phyloP scores from a whole-genome alignment of 2,113 vertebrate genomes.

The Antigone vipio region DNA sequence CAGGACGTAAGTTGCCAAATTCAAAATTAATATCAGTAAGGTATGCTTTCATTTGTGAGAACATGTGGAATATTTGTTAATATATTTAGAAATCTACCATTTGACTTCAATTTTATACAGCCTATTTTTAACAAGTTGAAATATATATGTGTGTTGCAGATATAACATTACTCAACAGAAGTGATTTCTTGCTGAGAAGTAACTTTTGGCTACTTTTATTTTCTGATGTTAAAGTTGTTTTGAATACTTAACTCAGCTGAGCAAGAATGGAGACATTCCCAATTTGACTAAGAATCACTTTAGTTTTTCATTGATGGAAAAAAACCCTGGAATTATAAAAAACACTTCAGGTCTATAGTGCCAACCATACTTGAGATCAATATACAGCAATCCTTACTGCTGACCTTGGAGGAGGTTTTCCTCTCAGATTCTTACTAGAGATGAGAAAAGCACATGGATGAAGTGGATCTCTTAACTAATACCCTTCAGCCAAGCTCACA shows the following conservation, averaged over 20 bases:
- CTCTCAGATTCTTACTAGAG: not conserved
- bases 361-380: not conserved
- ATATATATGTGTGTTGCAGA: not conserved
- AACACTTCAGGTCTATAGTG: fast-evolving
- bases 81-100: not conserved
- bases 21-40: not conserved
- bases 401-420: not conserved
- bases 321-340: not conserved
- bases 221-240: not conserved
- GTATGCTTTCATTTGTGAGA: not conserved
- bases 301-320: not conserved
- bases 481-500: not conserved
- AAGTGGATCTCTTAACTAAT: not conserved
- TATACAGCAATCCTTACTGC: not conserved
- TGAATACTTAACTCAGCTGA: not conserved
- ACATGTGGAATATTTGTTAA: not conserved
- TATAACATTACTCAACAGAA: not conserved
- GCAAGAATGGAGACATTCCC: not conserved
- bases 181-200: not conserved
- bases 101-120: not conserved
- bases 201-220: not conserved
- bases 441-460: not conserved
- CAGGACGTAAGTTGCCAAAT: not conserved
- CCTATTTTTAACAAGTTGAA: not conserved
- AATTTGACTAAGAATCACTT: not conserved